These are phyloP conservation scores for Pleuronectes platessa DNA, from an alignment of 2,113 vertebrate species.

Conservation along the genomic window DNA sequence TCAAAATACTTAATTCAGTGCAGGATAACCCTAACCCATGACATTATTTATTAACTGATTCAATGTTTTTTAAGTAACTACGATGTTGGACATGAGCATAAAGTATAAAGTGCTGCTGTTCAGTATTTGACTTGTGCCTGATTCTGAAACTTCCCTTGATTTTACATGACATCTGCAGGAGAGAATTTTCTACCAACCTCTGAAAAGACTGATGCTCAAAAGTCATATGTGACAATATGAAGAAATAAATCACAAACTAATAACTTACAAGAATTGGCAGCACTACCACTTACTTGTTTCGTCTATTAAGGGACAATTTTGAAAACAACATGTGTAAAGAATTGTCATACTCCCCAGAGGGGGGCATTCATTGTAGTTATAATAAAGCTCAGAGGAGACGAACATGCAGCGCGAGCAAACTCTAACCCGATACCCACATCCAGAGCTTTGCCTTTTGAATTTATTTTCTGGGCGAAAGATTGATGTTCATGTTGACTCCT, in stretches of 20 bases:
- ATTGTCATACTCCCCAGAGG: slow-evolving; percentile 35
- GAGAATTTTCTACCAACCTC: no score
- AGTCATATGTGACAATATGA: neutral
- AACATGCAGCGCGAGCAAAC: slow-evolving; percentile 31
- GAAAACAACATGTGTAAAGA: slow-evolving; percentile 44
- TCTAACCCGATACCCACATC: slow-evolving; percentile 23
- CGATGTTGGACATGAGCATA: neutral
- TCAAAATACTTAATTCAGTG: no score
- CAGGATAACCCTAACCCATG: neutral
- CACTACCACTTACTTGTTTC: neutral
- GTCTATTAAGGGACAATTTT: slow-evolving; percentile 2
- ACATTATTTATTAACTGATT: neutral
- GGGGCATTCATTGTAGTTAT: slow-evolving; percentile 25
- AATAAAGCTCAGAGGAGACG: slow-evolving; percentile 17
- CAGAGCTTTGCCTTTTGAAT: neutral
- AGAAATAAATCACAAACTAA: neutral
- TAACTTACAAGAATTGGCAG: slow-evolving; percentile 4
- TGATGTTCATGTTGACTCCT: neutral
- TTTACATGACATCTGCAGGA: neutral
- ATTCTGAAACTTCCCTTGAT: neutral
- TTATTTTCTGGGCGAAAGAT: neutral
- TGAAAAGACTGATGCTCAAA: no score
- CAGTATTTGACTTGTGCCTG: neutral
- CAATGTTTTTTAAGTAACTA: neutral
- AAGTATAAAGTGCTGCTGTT: neutral